Evolutionary conservation across 2,113 vertebrate species (phyloP), one percentile per base, ranked within the genome.

Genomic region (Condylura cristata): DNA sequence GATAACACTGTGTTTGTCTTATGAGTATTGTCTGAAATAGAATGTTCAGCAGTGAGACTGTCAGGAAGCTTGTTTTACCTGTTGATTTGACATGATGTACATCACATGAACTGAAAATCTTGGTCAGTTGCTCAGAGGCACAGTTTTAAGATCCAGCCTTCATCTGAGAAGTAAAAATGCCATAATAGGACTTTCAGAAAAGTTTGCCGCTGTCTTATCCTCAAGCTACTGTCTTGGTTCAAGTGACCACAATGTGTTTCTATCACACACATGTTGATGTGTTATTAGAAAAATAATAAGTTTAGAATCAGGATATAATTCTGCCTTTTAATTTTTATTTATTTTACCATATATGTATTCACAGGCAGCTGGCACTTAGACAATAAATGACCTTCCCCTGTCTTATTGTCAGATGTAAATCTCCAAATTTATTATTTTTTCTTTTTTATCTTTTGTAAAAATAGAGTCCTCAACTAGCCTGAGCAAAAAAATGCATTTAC

Each of bases 301-400:
- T 93, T 14, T 8, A 97, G 85, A 96, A 94, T 97, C 96, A 95
- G 78, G 32, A 76, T 61, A 87, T 91, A 85, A 96, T 94, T 70
- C 20, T 70, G 18, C 66, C 34, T 68, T 68, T 37, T 14, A 20
- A 34, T 68, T 56, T 65, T 65, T 11, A 11, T 51, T 60, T 60
- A 24, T 22, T 58, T 24, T 60, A 60, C 56, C 24, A 10, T 39
- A 39, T 11, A 24, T 95, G 53, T 86, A 90, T 96, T 96, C 10
- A 48, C 16, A 48, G 12, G 96, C 90, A 96, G 93, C 87, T 81
- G 80, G 48, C 70, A 79, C 39, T 76, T 53, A 48, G 85, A 90
- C 81, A 92, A 30, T 93, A 95, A 97, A 91, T 93, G 76, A 53
- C 51, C 96, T 95, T 46, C 60, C 91, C 95, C 79, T 94, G n/a